These are phyloP conservation scores for Euphonia xanthogaster DNA, from an alignment of 2,797 vertebrate species.

Conservation along the genomic window DNA sequence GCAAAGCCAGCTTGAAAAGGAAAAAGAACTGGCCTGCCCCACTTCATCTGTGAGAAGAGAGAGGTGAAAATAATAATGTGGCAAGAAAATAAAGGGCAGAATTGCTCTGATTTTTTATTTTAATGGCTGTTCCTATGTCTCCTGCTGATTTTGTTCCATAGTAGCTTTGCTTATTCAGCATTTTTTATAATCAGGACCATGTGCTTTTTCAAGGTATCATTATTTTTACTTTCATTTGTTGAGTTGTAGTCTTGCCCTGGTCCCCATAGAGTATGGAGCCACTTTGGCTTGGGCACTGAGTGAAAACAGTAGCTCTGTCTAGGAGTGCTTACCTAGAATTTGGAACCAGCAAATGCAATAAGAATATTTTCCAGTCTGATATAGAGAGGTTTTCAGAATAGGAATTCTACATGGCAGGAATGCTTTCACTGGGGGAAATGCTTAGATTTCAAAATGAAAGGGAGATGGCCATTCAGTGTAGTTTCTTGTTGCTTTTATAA, in stretches of 20 bases:
- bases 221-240: not conserved
- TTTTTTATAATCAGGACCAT: not conserved
- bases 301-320: not conserved
- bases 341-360: not conserved
- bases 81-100: not conserved
- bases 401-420: not conserved
- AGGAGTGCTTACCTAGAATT: not conserved
- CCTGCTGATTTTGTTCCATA: not conserved
- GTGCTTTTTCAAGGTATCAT: not conserved
- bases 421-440: not conserved
- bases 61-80: constrained; percentile 16
- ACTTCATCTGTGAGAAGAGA: not conserved
- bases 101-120: not conserved
- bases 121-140: not conserved
- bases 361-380: not conserved
- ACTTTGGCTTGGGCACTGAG: not conserved
- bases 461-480: not conserved
- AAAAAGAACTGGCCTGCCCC: not conserved
- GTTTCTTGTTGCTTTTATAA: not conserved
- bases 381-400: not conserved
- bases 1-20: not conserved
- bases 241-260: not conserved
- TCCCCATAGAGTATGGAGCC: not conserved
- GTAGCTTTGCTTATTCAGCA: constrained; percentile 9
- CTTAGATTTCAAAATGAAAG: not conserved